Evolutionary conservation across 2,797 vertebrate genomes (phyloP).

Genomic region (Luscinia megarhynchos): DNA sequence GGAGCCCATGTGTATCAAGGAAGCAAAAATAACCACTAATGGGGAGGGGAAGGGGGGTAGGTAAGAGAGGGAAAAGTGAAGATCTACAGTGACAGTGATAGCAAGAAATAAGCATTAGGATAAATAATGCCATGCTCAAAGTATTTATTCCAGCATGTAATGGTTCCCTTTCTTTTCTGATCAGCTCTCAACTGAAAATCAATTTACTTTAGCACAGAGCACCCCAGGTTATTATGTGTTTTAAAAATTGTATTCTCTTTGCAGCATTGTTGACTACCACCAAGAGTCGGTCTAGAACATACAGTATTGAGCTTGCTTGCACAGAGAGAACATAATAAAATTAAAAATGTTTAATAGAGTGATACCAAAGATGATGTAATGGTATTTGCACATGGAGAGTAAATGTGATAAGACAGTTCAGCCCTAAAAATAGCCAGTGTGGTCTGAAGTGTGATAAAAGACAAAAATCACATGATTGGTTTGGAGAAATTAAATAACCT

Average conservation of each 20-base stretch:
- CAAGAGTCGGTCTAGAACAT: background rate
- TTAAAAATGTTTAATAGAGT: background rate
- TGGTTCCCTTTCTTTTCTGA: background rate
- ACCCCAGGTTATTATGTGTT: background rate
- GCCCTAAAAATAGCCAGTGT: background rate
- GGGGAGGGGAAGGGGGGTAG: no score
- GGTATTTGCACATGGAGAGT: background rate
- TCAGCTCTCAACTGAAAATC: background rate
- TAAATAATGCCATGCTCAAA: background rate
- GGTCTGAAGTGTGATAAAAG: background rate
- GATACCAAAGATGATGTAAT: background rate
- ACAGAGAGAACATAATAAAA: background rate
- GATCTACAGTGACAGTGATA: background rate
- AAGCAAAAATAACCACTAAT: background rate
- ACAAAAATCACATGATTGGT: background rate
- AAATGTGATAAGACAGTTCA: background rate
- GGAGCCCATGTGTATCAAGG: background rate
- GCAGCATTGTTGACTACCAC: background rate
- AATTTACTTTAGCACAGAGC: background rate
- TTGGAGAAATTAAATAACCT: background rate
- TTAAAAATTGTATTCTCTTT: background rate
- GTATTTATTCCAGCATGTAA: background rate
- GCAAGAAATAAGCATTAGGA: background rate
- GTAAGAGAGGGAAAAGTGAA: background rate
- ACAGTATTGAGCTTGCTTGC: background rate